Base-by-base conservation (phyloP, 2,888 invertebrate species). In the Aspidiotus destructor region DNA sequence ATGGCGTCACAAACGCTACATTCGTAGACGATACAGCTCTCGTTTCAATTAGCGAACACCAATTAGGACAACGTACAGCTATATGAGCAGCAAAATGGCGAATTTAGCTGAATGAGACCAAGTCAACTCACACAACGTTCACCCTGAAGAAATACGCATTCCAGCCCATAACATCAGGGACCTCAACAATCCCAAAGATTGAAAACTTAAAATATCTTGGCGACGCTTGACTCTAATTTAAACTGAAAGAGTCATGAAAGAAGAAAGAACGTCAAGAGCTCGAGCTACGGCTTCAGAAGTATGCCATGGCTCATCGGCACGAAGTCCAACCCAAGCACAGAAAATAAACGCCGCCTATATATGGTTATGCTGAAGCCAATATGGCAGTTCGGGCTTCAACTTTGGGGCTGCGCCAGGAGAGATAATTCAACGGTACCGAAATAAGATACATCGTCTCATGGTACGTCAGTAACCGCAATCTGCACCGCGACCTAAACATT, bases 381-480 rank as follows among this genome's bases (percentile, higher is more conserved):
- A 48, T 44, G 9, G 48, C 48, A 10, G 8, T 10, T 13, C 9
- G 48, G 48, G 48, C 6, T 6, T 6, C 48, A 48, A 6, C n/a
- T 48, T 44, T 48, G 48, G 48, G 48, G 48, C 48, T 48, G 48
- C 48, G 48, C 48, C 48, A 48, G 6, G 6, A 48, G n/a, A n/a
- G n/a, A n/a, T n/a, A 48, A 48, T 48, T 6, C 1, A 6, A 55
- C 41, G n/a, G 1, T n/a, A n/a, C n/a, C 15, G 3, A 10, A 54
- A 40, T n/a, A 62, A 48, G 17, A 62, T n/a, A 48, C 60, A 61
- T 1, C 60, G 60, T 13, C 55, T 52, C 60, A n/a, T 67, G 67
- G 67, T 62, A 67, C 41, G 60, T 60, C 16, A 58, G 57, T 28
- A 67, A 60, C 16, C 7, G 40, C 10, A 8, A 10, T 60, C 48